These are phyloP conservation scores for Odontocolon sp. DNA, from an alignment of 2,888 invertebrate species.

Conservation along the genomic window DNA sequence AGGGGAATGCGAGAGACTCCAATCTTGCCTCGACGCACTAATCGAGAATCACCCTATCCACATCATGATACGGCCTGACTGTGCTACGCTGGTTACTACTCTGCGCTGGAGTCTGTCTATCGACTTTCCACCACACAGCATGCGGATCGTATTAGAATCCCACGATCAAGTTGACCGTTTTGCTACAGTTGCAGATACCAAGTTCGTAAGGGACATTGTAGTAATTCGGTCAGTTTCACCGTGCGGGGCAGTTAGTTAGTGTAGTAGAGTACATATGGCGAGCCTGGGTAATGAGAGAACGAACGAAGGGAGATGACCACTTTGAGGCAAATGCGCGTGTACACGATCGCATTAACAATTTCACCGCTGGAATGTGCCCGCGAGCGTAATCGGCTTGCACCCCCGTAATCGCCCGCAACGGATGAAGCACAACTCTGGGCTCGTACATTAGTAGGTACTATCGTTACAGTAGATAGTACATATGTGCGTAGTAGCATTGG, in stretches of 20 bases:
- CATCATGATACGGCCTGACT: constrained; percentile 37
- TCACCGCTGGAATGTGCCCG: constrained; percentile 58
- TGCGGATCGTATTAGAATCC: background rate
- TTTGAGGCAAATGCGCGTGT: constrained; percentile 58
- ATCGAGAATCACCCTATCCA: constrained; percentile 54
- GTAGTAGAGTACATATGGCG: background rate
- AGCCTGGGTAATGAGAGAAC: constrained; percentile 49
- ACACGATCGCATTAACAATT: constrained; percentile 60
- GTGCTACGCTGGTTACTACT: background rate
- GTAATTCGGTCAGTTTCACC: too few species aligned
- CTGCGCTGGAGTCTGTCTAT: constrained; percentile 13
- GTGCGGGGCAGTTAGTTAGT: too few species aligned
- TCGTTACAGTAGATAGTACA: constrained; percentile 30
- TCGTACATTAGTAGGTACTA: constrained; percentile 49
- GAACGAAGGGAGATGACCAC: constrained; percentile 58
- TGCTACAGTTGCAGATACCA: too few species aligned
- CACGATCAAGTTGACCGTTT: too few species aligned
- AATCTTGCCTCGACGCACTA: constrained; percentile 54
- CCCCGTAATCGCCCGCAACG: constrained; percentile 32
- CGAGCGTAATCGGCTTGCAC: constrained; percentile 49
- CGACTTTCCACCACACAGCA: constrained; percentile 31
- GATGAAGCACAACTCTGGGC: constrained; percentile 30
- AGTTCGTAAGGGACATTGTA: too few species aligned
- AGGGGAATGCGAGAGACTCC: constrained; percentile 42
- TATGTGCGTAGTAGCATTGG: too few species aligned